Evolutionary conservation across 2,113 vertebrate genomes (phyloP).

Genomic region (Ageneiosus marmoratus): DNA sequence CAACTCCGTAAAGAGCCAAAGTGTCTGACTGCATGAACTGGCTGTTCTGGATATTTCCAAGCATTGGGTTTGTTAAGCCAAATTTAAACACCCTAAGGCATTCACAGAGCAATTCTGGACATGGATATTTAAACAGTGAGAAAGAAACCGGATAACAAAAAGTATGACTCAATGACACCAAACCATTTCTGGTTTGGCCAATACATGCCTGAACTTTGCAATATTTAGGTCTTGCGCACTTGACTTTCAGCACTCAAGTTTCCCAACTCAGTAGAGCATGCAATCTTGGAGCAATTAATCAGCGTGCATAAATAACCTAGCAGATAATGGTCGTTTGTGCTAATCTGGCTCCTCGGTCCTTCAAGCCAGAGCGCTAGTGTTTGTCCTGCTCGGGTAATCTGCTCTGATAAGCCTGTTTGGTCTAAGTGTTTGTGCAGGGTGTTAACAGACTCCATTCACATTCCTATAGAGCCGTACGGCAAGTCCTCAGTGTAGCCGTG

Average conservation of each 20-base stretch:
- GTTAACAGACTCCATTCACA: constrained; percentile 62
- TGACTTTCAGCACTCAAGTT: constrained; percentile 9
- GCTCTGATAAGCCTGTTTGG: constrained; percentile 70
- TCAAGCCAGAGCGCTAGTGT: constrained; percentile 45
- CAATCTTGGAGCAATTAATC: constrained; percentile 14
- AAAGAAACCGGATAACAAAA: constrained; percentile 8
- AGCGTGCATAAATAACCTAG: constrained; percentile 23
- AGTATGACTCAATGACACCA: neutral
- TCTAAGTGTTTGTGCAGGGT: constrained; percentile 67
- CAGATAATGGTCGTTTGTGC: constrained; percentile 44
- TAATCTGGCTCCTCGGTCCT: constrained; percentile 37
- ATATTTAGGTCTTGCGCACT: neutral
- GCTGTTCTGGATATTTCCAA: neutral
- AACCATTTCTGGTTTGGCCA: neutral
- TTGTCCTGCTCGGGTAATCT: constrained; percentile 66
- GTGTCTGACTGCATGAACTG: neutral
- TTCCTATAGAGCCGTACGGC: constrained; percentile 44
- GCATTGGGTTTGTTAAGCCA: neutral
- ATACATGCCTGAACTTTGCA: neutral
- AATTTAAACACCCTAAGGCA: neutral
- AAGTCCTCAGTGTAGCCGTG: constrained; percentile 1
- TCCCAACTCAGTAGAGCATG: neutral
- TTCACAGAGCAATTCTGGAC: neutral
- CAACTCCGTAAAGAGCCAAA: no score
- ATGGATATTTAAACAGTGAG: neutral